Evolutionary conservation across 2,888 invertebrate genomes (phyloP), one percentile per base, ranked within the genome.

Genomic region (Mesoligia furuncula): DNA sequence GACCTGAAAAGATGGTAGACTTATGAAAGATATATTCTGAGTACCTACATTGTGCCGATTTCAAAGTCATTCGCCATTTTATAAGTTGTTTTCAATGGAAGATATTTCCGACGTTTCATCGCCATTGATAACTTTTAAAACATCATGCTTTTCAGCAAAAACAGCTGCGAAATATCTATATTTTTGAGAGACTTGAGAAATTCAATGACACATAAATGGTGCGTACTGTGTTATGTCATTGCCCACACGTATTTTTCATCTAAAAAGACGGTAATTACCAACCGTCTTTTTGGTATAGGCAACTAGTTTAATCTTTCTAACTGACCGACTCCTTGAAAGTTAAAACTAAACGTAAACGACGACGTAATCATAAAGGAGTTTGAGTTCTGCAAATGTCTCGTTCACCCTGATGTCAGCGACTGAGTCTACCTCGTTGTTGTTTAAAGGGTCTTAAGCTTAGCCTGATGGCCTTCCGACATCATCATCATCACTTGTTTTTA

Each of bases 11-110:
- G 2, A 27, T 48, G 57, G 11, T 17, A 48, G 64, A 65, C 45
- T 79, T 84, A 69, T 54, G 59, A 73, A 66, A 71, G 17, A 80
- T 77, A 84, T 88, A 85, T 88, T 81, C 75, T 48, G 57, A 71
- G 75, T 74, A 73, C 70, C 73, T 61, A 71, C 78, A 85, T 88
- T 89, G 85, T 89, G 77, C 72, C 75, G 79, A 84, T 85, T 88
- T 87, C 85, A 89, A 87, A 88, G 85, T 89, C 89, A 87, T 87
- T 80, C 84, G 51, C 80, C 77, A 85, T 89, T 85, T 88, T 75
- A 78, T 80, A 87, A 85, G 89, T 89, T 85, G 75, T 82, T 88
- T 87, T 87, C 87, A 81, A 88, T 87, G 68, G 81, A 73, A 78
- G 80, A 85, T 85, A 87, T 80, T 87, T 72, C 71, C 80, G 87